Percentiles rank a stretch among this genome's conserved stretches.
Evolutionary conservation across 2,888 invertebrate species (phyloP).

Genomic region (Lagria hirta): DNA sequence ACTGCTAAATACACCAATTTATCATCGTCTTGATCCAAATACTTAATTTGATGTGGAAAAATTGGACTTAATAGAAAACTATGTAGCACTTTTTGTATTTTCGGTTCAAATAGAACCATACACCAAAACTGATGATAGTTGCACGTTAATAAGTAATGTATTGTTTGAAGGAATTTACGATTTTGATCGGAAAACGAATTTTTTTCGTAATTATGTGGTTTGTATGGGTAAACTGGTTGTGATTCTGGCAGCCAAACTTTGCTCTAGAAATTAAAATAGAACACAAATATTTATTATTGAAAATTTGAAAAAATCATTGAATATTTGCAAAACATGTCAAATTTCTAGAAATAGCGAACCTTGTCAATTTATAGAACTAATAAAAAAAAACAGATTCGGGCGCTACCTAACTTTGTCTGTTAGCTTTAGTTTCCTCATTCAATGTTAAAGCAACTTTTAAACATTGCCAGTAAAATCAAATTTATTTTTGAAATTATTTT

Average conservation of each 20-base stretch:
- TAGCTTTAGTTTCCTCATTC: no score
- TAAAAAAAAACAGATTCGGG: no score
- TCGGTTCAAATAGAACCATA: constrained; percentile 46
- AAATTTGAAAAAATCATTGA: no score
- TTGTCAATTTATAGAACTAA: no score
- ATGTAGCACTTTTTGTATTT: constrained; percentile 39
- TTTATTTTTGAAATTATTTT: no score
- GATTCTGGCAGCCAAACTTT: constrained; percentile 45
- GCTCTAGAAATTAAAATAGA: constrained; percentile 7
- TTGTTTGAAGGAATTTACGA: constrained; percentile 39
- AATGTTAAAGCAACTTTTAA: no score
- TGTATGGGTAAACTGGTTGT: constrained; percentile 37
- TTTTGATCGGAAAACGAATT: constrained; percentile 41
- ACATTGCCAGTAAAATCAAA: no score
- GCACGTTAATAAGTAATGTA: constrained; percentile 47
- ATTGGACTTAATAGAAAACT: constrained; percentile 47
- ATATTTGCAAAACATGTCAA: no score
- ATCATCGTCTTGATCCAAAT: constrained; percentile 53
- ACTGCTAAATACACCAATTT: constrained; percentile 60
- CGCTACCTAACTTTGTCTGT: no score
- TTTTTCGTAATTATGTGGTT: constrained; percentile 47
- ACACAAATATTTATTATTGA: no score
- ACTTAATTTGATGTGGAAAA: constrained; percentile 49
- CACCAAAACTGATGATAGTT: constrained; percentile 54
- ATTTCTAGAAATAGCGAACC: no score